Conservation (phyloP, 1,140 invertebrate genomes). For the Achatina immaculata region DNA sequence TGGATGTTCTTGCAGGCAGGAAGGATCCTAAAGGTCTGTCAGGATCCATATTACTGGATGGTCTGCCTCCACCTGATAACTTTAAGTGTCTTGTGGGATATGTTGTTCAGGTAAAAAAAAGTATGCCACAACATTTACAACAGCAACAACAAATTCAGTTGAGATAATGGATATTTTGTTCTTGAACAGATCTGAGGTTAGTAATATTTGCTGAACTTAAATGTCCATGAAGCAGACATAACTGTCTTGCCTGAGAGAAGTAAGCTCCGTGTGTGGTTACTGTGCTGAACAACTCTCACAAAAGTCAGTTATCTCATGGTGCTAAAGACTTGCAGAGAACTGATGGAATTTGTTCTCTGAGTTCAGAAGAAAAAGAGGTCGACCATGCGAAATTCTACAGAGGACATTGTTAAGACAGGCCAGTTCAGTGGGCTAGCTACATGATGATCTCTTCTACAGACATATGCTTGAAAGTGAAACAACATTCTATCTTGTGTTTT, state of each 20-base stretch:
- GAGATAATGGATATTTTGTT: background rate
- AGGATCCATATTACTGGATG: slow-evolving; percentile 68
- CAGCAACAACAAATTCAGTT: background rate
- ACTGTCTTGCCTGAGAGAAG: background rate
- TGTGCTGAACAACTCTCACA: no score
- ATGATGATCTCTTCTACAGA: no score
- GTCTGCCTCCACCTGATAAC: slow-evolving; percentile 65
- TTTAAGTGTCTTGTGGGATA: slow-evolving; percentile 71
- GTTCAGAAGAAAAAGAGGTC: no score
- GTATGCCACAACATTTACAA: background rate
- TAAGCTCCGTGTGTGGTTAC: no score
- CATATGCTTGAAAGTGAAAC: no score
- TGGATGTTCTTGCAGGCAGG: slow-evolving; percentile 69
- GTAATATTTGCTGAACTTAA: background rate
- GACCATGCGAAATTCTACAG: no score
- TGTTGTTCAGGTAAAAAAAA: slow-evolving; percentile 70
- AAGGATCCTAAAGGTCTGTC: slow-evolving; percentile 64
- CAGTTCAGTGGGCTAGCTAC: no score
- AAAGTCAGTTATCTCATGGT: no score
- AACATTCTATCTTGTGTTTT: no score
- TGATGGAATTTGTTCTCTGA: no score
- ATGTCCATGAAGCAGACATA: background rate
- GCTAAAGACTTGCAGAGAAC: no score
- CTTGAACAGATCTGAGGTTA: background rate
- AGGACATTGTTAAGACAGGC: no score